These are phyloP conservation scores for Bimastos eiseni DNA, from an alignment of 2,888 invertebrate genomes.

Conservation along the genomic window DNA sequence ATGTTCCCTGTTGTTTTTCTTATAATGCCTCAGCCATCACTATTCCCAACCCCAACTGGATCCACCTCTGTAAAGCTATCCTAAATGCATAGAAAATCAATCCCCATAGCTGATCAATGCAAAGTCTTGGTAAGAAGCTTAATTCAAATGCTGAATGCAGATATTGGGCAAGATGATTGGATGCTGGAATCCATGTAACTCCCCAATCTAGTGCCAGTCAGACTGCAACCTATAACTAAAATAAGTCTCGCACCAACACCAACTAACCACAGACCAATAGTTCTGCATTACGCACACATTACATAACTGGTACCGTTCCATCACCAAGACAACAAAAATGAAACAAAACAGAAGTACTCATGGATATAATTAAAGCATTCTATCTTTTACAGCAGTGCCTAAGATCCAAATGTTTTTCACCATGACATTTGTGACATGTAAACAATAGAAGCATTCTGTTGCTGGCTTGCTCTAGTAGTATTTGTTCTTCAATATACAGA, in stretches of 20 bases:
- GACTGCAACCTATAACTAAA: background rate
- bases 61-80: background rate
- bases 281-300: background rate
- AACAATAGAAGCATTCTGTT: background rate
- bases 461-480: background rate
- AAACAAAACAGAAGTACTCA: background rate
- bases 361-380: slow-evolving; percentile 1
- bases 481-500: background rate
- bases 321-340: background rate
- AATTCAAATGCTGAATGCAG: background rate
- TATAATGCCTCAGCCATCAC: background rate
- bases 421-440: background rate
- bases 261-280: slow-evolving; percentile 1
- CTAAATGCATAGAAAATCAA: background rate
- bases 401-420: background rate
- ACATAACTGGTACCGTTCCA: background rate
- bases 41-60: background rate
- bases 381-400: background rate
- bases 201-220: background rate
- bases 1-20: background rate
- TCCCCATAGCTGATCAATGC: background rate
- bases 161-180: background rate
- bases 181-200: background rate
- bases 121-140: background rate
- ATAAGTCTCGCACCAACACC: background rate